Percentiles rank a stretch among this genome's conserved stretches.
Evolutionary conservation across 1,140 invertebrate species (phyloP).

Genomic region (Prorops nasuta): DNA sequence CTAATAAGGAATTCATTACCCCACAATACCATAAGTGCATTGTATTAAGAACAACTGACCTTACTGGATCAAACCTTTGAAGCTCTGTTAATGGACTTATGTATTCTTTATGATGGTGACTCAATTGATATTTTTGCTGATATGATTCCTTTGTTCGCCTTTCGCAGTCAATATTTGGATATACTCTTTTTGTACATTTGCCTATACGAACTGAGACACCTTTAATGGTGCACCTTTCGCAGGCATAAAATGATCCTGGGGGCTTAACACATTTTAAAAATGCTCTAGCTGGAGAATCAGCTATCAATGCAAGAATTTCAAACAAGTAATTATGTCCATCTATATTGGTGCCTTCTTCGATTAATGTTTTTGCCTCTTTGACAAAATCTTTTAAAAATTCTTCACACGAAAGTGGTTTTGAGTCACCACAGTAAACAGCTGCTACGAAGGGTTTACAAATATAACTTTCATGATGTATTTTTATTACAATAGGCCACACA

Average conservation of each 20-base stretch:
- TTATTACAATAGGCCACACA: slow-evolving; percentile 15
- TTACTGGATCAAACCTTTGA: neutral
- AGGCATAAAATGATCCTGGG: neutral
- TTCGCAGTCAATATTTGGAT: neutral
- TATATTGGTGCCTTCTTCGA: neutral
- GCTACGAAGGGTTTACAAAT: slow-evolving; percentile 4
- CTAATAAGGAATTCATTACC: neutral
- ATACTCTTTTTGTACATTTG: neutral
- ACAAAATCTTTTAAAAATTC: neutral
- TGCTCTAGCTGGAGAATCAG: neutral
- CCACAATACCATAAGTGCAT: neutral
- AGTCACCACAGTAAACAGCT: slow-evolving; percentile 13
- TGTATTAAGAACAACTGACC: neutral
- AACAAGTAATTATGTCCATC: neutral
- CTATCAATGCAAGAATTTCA: neutral
- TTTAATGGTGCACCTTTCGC: neutral
- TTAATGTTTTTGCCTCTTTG: neutral
- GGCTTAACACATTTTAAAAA: neutral
- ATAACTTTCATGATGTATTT: slow-evolving; percentile 8
- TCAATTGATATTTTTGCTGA: neutral
- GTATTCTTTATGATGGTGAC: neutral
- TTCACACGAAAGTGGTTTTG: slow-evolving; percentile 1
- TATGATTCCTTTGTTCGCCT: neutral
- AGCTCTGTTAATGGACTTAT: neutral
- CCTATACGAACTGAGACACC: too few relatives aligned